Evolutionary conservation across 30 jellyfish, hydroid and myxozoan species (phyloP), one percentile per base, ranked within the genome.

Genomic region (Sanderia malayensis): DNA sequence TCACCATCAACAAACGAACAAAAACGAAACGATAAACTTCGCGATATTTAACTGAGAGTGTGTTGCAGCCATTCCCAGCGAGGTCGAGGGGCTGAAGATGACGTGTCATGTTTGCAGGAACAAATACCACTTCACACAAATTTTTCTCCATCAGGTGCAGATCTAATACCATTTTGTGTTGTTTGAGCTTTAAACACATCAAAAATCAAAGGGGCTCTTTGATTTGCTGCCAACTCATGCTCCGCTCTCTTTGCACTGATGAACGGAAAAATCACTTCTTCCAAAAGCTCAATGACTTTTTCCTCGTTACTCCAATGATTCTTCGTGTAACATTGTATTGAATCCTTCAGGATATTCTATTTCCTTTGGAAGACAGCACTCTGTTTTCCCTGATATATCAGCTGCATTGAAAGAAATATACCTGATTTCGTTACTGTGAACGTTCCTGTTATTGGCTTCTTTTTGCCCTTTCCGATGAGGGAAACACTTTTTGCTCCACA

Each of bases 251-350:
- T 52, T 47, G 25, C 32, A 2, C 47, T 58, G 13, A 79, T 27
- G 77, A 41, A 67, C 1, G 86, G 92, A 24, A 66, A 61, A 3
- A 79, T 21, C 18, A 65, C 77, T 2, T 20, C 11, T 18, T 52
- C 61, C 24, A 79, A 31, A 53, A 30, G 85, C 37, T 79, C 73
- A 52, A 69, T 70, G n/a, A 37, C 57, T 0, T 1, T 21, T 1
- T 80, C 80, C 41, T 68, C 80, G 45, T 68, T 80, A 70, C 93
- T 69, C 86, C 86, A 80, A 70, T 57, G 79, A 24, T 80, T 67
- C 10, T 62, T 23, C 0, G 76, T 41, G 29, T 28, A 28, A n/a
- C 21, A 79, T 79, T 61, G 66, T 61, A 66, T 65, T 53, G 10
- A 44, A 79, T 11, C 34, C 75, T 9, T 64, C 63, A 6, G 86